phyloP scores from a whole-genome alignment of 2,888 invertebrate species.

The Argyra leucocephala region DNA sequence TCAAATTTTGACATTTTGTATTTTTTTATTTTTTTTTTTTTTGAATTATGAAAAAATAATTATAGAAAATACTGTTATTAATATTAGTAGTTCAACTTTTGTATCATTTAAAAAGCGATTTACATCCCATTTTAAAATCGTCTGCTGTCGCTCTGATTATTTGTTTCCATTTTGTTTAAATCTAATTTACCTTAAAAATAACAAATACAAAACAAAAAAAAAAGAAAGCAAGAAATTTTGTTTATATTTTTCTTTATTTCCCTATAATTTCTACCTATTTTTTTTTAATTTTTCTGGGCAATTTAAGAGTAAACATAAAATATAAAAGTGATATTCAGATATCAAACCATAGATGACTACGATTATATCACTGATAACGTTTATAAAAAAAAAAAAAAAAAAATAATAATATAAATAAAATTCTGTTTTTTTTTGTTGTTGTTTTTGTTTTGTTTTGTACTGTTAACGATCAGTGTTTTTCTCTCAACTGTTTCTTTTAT shows the following conservation, averaged over 20 bases:
- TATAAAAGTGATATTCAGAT: background rate
- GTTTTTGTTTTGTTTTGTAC: too few species aligned
- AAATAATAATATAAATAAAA: too few species aligned
- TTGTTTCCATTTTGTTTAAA: background rate
- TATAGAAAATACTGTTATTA: constrained; percentile 6
- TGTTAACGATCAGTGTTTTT: background rate
- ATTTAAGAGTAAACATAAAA: background rate
- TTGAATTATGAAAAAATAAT: background rate
- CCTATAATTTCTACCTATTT: background rate
- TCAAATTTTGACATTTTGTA: too few species aligned
- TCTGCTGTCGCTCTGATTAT: background rate
- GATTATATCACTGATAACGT: background rate
- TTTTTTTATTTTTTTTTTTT: background rate
- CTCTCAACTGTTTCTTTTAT: too few species aligned
- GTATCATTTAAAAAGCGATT: background rate
- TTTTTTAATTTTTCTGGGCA: background rate
- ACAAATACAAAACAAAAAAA: background rate
- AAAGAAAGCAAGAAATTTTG: background rate
- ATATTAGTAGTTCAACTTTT: background rate
- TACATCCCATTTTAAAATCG: background rate
- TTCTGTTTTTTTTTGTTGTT: too few species aligned
- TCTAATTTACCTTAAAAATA: background rate
- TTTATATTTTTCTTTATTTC: background rate
- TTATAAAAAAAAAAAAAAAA: too few species aligned
- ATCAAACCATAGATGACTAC: background rate